Base-by-base conservation (phyloP, 2,797 vertebrate species). In the Dicrostonyx torquatus region DNA sequence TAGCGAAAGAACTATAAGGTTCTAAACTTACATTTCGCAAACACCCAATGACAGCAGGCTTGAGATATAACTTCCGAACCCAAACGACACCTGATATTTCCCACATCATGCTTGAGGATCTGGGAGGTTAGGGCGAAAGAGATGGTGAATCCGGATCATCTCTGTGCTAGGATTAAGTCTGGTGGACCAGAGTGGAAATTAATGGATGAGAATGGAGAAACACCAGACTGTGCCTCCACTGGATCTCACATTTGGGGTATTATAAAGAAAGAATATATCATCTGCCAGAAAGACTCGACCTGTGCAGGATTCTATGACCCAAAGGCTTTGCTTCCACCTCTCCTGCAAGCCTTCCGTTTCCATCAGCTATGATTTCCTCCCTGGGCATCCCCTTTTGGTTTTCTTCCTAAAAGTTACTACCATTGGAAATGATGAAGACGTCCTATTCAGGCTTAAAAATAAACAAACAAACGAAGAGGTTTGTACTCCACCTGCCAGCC, bases 401-500 rank as follows among this genome's bases (percentile, higher is more conserved):
- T 91, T 89, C 91, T 94, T 88, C 29, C 62, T 68, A 37, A 55
- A 29, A 58, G n/a, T 72, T 87, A 48, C 9, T 86, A 40, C n/a
- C 45, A 68, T 34, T 13, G 15, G 43, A 87, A 87, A 37, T 14
- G 17, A 87, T 22, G 37, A 86, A 84, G 53, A 26, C 14, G 84
- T 68, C 40, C 72, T 50, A 11, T 64, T 88, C 34, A 64, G 80
- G 80, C 43, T 83, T 43, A 64, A 83, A 62, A 83, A 62, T 45
- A 45, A 58, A 58, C 73, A 45, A 58, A 58, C 73, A 29, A 34
- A 66, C 22, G 31, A 34, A 43, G 7, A 60, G 87, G 75, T 78
- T 93, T 86, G 92, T 83, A n/a, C 62, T 84, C 92, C 82, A 53
- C 55, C 72, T 86, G 86, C 50, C 75, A 80, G 31, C 37, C 64